A percentile compares a stretch with the other conserved stretches of the same genome.
phyloP scores from a whole-genome alignment of 2,113 vertebrate genomes.

The Lagopus muta region DNA sequence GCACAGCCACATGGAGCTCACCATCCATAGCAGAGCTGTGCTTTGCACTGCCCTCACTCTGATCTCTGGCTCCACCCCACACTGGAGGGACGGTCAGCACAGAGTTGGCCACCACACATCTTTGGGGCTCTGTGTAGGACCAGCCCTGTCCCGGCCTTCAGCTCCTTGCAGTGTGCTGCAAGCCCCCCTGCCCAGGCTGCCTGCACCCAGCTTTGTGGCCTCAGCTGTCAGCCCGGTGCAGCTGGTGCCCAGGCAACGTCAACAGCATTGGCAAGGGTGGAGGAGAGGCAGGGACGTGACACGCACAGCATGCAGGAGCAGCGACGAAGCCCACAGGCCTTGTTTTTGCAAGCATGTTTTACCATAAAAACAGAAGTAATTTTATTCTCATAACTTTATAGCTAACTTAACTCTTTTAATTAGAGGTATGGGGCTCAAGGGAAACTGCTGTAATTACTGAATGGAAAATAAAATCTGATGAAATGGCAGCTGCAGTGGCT shows the following conservation, averaged over 20 bases:
- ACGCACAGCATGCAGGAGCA: not conserved
- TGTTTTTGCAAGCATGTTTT: not conserved
- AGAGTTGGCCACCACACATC: not conserved
- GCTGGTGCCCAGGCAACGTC: not conserved
- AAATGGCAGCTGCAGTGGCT: not conserved
- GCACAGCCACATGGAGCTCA: not conserved
- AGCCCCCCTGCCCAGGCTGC: not conserved
- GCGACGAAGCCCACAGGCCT: not conserved
- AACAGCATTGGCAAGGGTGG: not conserved
- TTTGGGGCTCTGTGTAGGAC: too few species aligned
- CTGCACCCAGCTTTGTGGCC: not conserved
- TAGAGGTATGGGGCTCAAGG: not conserved
- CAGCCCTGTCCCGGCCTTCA: not conserved
- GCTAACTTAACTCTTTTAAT: constrained; percentile 36
- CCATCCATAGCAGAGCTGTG: not conserved
- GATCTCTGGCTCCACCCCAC: not conserved
- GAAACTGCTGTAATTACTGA: constrained; percentile 18
- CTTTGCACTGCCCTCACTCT: not conserved
- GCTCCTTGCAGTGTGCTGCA: not conserved
- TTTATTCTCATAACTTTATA: not conserved
- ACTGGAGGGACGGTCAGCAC: not conserved
- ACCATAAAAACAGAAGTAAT: not conserved
- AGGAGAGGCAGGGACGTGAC: not conserved
- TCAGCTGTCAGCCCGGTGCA: not conserved
- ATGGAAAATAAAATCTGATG: constrained; percentile 15